Evolutionary conservation across 2,888 invertebrate genomes (phyloP).

Genomic region (Morpho helenor): DNA sequence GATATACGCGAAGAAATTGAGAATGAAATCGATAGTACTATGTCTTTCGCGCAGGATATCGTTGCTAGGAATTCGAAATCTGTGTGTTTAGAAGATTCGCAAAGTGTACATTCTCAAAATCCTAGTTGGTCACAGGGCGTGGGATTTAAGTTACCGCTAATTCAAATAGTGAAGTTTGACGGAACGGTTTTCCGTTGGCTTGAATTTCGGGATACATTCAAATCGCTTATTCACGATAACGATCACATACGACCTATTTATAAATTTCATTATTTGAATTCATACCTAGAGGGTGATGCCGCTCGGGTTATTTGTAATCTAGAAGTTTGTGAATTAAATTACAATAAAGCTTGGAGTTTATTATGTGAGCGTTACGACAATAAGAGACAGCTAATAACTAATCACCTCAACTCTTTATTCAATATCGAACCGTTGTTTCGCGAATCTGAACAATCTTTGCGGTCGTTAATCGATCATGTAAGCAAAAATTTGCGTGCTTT

Average conservation of each 20-base stretch:
- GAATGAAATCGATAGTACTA: neutral
- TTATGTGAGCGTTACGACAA: conserved; percentile 23
- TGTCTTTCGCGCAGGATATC: neutral
- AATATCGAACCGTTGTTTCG: conserved; percentile 15
- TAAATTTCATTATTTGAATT: conserved; percentile 24
- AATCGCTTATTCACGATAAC: conserved; percentile 2
- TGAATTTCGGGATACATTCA: conserved; percentile 5
- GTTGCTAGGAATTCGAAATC: neutral
- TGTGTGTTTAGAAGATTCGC: neutral
- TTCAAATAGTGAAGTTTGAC: conserved; percentile 3
- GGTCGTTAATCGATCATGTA: conserved; percentile 26
- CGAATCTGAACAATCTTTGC: conserved; percentile 22
- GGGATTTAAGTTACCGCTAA: neutral
- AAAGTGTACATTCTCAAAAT: neutral
- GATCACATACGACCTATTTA: conserved; percentile 13
- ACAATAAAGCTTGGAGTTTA: neutral
- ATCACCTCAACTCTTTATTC: conserved; percentile 21
- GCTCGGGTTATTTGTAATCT: conserved; percentile 14
- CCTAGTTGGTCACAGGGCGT: neutral
- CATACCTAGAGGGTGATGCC: conserved; percentile 23
- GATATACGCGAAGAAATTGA: conserved; percentile 1
- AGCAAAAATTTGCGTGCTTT: conserved; percentile 28
- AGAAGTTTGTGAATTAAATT: conserved; percentile 19
- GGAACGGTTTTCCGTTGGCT: neutral
- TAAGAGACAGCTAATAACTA: conserved; percentile 19